A percentile compares a stretch with the other conserved stretches of the same genome.
phyloP scores from a whole-genome alignment of 2,797 vertebrate genomes.

The Hyperoplus immaculatus region DNA sequence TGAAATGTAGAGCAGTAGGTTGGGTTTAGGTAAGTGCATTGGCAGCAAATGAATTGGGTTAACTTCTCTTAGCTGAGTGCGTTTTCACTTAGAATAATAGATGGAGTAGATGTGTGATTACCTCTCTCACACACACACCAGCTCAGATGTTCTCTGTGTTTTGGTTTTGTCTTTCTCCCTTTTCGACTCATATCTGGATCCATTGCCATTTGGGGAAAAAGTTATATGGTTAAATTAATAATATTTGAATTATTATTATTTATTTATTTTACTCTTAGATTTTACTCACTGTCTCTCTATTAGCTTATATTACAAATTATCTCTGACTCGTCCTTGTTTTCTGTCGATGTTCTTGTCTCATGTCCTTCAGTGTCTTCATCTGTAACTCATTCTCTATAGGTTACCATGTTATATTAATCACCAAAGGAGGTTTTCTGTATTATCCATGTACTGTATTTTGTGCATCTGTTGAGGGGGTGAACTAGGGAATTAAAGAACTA shows the following conservation, averaged over 20 bases:
- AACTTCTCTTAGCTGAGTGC: slow-evolving; percentile 69
- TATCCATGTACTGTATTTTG: slow-evolving; percentile 4
- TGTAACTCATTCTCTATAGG: slow-evolving; percentile 9
- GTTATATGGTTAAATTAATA: slow-evolving; percentile 2
- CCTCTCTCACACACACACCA: slow-evolving; percentile 38
- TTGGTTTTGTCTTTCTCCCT: slow-evolving; percentile 5
- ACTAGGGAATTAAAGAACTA: slow-evolving; percentile 10
- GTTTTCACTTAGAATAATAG: slow-evolving; percentile 70
- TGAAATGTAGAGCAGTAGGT: slow-evolving; percentile 77
- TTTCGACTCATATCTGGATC: slow-evolving; percentile 3
- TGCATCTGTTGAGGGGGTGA: neutral
- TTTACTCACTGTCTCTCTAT: neutral
- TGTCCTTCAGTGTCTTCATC: slow-evolving; percentile 19
- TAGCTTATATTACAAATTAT: slow-evolving; percentile 15
- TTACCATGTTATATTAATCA: slow-evolving; percentile 27
- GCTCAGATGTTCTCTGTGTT: slow-evolving; percentile 18
- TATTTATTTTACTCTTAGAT: neutral
- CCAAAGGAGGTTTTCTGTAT: neutral
- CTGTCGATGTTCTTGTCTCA: neutral
- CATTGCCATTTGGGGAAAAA: slow-evolving; percentile 10
- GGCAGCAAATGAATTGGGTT: slow-evolving; percentile 78
- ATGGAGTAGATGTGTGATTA: slow-evolving; percentile 55
- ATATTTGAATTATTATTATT: neutral
- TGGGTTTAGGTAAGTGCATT: slow-evolving; percentile 76
- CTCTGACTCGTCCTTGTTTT: slow-evolving; percentile 1